Base-by-base conservation (phyloP, 92 coral and sea anemone genomes). In the Phenganax subtilis region DNA sequence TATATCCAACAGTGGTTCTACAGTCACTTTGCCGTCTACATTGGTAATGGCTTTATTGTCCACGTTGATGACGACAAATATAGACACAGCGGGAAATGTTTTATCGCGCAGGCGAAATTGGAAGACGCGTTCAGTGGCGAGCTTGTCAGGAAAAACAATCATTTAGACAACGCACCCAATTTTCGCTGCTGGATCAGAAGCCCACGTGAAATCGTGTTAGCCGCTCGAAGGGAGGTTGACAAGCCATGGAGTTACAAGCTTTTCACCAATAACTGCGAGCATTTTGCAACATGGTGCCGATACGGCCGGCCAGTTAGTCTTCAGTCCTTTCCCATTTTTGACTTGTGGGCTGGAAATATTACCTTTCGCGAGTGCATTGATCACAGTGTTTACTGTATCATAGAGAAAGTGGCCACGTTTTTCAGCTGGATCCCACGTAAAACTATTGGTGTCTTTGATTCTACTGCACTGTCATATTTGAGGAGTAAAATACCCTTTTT, bases 231-330 rank as follows among this genome's bases (percentile, higher is more conserved):
- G 6, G 52, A 28, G 60, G 77, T 51, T 55, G 77, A 58, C 59
- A 30, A 51, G 16, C 1, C 29, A 0, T 72, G 77, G 77, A 30
- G 16, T 55, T 72, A 72, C 60, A 53, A 72, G 14, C 8, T 72
- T 11, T 51, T 72, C 6, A 51, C 27, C 7, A 30, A 72, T 58
- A 72, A 72, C 31, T 72, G 77, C 60, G 77, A 72, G 77, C 77
- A 72, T 72, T 72, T 72, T 37, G 77, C 77, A 51, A 72, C 77
- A 55, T 72, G 57, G 57, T 72, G 77, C 52, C 77, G 77, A 30
- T 72, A 72, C 59, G 77, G 77, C 37, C 77, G 77, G 10, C 6
- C 15, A 10, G 59, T 72, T 55, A 72, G 77, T 20, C 77, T 72
- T 55, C 77, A 72, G 12, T 72, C 77, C 16, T 72, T 12, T 12